phyloP scores from a whole-genome alignment of 2,113 vertebrate genomes.

The Alethe diademata region DNA sequence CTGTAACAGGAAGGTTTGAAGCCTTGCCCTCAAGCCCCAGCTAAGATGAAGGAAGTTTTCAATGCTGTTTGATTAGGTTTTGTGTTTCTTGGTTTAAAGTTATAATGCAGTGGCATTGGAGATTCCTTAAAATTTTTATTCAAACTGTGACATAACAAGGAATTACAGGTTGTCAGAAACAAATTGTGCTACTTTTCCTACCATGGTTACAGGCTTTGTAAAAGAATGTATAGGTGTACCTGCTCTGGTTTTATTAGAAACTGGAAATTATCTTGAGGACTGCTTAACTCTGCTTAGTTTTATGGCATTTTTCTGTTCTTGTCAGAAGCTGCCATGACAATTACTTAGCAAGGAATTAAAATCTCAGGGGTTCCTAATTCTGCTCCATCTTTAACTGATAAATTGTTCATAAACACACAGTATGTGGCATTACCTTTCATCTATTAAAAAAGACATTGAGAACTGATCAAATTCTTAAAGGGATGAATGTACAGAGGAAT shows the following conservation, averaged over 20 bases:
- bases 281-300: conserved; percentile 2
- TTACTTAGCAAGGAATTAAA: conserved; percentile 11
- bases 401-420: background rate
- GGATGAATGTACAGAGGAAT: background rate
- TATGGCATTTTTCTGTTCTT: conserved; percentile 21
- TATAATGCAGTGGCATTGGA: background rate
- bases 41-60: background rate
- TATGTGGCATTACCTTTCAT: background rate
- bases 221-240: background rate
- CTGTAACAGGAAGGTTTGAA: background rate
- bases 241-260: conserved; percentile 9
- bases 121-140: background rate
- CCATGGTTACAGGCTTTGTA: conserved; percentile 40
- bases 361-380: background rate
- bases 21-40: background rate
- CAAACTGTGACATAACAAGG: background rate
- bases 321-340: conserved; percentile 17
- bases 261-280: conserved; percentile 2
- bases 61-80: background rate
- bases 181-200: background rate
- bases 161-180: conserved; percentile 64
- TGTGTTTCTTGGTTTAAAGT: background rate
- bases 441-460: background rate
- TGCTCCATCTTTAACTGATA: background rate
- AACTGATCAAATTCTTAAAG: background rate